Evolutionary conservation across 2,888 invertebrate species (phyloP).

Genomic region (Drosophila prolongata): DNA sequence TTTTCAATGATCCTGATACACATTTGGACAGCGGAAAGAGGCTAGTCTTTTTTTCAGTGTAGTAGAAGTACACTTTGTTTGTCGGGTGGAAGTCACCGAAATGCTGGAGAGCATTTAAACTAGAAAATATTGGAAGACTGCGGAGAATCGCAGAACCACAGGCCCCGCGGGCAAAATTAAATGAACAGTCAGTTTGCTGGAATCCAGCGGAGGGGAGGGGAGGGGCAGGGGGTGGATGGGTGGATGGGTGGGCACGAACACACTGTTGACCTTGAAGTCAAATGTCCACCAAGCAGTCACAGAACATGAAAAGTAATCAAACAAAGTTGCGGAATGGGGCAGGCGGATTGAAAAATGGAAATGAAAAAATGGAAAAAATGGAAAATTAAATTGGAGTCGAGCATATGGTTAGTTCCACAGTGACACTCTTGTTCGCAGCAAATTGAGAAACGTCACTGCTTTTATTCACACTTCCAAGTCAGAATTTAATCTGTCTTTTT

Average conservation of each 20-base stretch:
- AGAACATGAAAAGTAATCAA: constrained; percentile 29
- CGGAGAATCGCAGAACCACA: constrained; percentile 19
- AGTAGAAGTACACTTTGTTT: not conserved
- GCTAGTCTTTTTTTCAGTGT: not conserved
- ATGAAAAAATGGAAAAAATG: constrained; percentile 1
- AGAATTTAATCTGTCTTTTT: no score
- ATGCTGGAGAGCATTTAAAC: constrained; percentile 30
- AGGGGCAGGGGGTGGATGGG: constrained; percentile 4
- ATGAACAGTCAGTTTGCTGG: constrained; percentile 25
- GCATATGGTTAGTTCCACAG: constrained; percentile 10
- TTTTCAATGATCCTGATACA: no score
- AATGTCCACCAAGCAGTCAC: constrained; percentile 47
- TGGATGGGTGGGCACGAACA: constrained; percentile 51
- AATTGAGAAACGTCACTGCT: not conserved
- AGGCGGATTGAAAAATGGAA: constrained; percentile 13
- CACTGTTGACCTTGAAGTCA: constrained; percentile 62
- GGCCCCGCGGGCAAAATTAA: constrained; percentile 57
- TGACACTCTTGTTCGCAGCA: not conserved
- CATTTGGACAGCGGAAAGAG: not conserved
- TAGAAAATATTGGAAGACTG: constrained; percentile 32
- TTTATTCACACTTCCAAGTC: not conserved
- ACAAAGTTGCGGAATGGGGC: constrained; percentile 11
- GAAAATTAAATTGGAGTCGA: constrained; percentile 2
- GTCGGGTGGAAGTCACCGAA: constrained; percentile 7
- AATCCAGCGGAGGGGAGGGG: not conserved